These are phyloP conservation scores for Nasonia giraulti DNA, from an alignment of 1,140 invertebrate species.

Conservation along the genomic window DNA sequence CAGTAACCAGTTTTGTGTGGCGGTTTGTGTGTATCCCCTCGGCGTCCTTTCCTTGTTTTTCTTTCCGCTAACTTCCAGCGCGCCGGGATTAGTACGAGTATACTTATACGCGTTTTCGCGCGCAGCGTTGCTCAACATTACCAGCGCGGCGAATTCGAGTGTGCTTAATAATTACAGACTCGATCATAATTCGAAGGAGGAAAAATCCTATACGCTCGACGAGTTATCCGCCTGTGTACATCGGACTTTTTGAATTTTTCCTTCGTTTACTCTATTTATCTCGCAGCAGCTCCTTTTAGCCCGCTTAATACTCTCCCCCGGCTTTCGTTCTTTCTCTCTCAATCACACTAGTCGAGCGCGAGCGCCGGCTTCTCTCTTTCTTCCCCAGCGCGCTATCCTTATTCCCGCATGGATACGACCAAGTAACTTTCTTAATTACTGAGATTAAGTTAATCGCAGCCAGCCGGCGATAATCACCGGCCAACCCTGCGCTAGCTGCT, in stretches of 20 bases:
- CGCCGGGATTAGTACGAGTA: not conserved
- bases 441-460: slow-evolving; percentile 72
- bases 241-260: slow-evolving; percentile 37
- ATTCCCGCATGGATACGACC: slow-evolving; percentile 68
- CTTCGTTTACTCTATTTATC: slow-evolving; percentile 38
- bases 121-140: too few species aligned
- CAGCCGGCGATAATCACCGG: slow-evolving; percentile 68
- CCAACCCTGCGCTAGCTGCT: slow-evolving; percentile 49
- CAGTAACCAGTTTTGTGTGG: slow-evolving; percentile 53
- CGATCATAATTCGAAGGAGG: slow-evolving; percentile 13
- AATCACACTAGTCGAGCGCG: slow-evolving; percentile 30
- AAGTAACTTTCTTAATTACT: slow-evolving; percentile 73
- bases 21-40: not conserved
- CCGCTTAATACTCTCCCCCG: slow-evolving; percentile 13
- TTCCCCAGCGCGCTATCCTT: slow-evolving; percentile 50
- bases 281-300: slow-evolving; percentile 33
- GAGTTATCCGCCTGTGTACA: not conserved
- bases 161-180: too few species aligned
- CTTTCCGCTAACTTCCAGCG: not conserved
- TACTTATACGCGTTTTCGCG: too few species aligned
- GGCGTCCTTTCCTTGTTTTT: not conserved
- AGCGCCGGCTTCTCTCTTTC: slow-evolving; percentile 19
- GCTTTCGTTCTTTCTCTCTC: slow-evolving; percentile 10
- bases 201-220: not conserved
- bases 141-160: too few species aligned